Evolutionary conservation across 2,797 vertebrate species (phyloP).

Genomic region (Lutra lutra): DNA sequence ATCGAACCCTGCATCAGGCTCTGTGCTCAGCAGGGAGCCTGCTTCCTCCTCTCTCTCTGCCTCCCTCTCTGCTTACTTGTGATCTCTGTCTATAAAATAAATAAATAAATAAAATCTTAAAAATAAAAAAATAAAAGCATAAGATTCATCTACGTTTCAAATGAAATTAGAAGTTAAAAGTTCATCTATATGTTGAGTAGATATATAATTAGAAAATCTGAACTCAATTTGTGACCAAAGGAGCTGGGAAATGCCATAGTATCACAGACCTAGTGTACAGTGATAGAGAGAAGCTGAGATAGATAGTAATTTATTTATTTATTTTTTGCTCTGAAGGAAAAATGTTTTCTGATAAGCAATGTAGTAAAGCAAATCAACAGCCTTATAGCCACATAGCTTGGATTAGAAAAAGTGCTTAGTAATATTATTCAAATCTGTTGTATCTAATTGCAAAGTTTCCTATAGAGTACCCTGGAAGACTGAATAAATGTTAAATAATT

Average conservation of each 20-base stretch:
- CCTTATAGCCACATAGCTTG: background rate
- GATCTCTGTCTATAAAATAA: too few species aligned
- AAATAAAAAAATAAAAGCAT: background rate
- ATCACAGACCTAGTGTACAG: background rate
- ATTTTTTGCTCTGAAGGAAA: background rate
- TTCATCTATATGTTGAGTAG: background rate
- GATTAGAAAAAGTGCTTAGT: background rate
- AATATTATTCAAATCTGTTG: background rate
- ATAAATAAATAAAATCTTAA: too few species aligned
- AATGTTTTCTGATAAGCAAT: background rate
- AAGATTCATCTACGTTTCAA: background rate
- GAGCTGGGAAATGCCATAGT: background rate
- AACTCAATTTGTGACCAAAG: background rate
- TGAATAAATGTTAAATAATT: background rate
- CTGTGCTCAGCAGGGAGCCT: too few species aligned
- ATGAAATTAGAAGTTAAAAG: background rate
- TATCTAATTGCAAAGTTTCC: constrained; percentile 15
- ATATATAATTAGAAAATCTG: background rate
- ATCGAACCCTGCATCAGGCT: too few species aligned
- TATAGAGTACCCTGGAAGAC: background rate
- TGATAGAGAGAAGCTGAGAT: background rate
- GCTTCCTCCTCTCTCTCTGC: too few species aligned
- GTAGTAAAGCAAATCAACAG: background rate
- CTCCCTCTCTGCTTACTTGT: too few species aligned
- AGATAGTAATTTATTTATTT: background rate